Evolutionary conservation across 23 tunicate genomes (phyloP), one percentile per base, ranked within the genome.

Genomic region (Trididemnum miniatum): DNA sequence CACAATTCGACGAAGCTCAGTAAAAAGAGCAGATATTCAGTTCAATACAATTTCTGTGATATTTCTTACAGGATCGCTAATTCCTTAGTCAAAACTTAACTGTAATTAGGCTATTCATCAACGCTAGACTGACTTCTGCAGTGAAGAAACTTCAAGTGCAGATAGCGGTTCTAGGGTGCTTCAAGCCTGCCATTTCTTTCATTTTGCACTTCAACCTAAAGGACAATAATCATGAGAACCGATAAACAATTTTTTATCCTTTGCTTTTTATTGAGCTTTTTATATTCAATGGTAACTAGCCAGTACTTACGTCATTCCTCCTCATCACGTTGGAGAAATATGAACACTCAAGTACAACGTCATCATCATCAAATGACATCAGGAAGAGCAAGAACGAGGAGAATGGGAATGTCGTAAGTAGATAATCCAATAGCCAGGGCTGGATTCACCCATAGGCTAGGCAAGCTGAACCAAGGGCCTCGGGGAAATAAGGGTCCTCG

Each of bases 91-190:
- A 7, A 44, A 44, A 44, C 12, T 15, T 44, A 44, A 7, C 15
- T 44, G 12, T 9, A 15, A 44, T 7, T 15, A 44, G 54, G 54
- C 54, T 44, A 9, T 44, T 9, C 54, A 7, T 7, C 15, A 7
- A 15, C 12, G 15, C 54, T 44, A n/a, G 54, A 44, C 54, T 15
- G 15, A 44, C 54, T 44, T 44, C 75, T 67, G 75, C 75, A 67
- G 75, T 67, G 75, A 67, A 67, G 75, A 67, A 62, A 31, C 38
- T 67, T 67, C 75, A 67, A 67, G 75, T 67, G 75, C 75, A 67
- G 75, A 9, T 4, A 24, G 75, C 75, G n/a, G 75, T 67, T 32
- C 5, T 12, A 20, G 67, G 28, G 5, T 20, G 67, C n/a, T 62
- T 3, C 25, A 62, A 18, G 5, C n/a, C n/a, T 62, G 3, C 26